Evolutionary conservation across 2,888 invertebrate genomes (phyloP).

Genomic region (Tetheella fluctuosa): DNA sequence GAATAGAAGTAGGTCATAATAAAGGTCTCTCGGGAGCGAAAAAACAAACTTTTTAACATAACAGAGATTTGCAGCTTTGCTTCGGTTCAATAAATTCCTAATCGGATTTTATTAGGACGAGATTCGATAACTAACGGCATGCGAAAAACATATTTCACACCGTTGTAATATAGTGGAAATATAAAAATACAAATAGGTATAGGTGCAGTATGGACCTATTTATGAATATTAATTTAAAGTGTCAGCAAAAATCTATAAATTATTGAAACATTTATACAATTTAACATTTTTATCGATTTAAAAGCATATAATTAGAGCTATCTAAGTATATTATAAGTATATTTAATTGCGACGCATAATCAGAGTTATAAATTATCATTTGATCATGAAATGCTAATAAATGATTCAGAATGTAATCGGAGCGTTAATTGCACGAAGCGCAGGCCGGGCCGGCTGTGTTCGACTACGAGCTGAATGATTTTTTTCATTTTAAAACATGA

Average conservation of each 20-base stretch:
- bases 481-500: conserved; percentile 56
- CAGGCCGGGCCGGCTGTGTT: conserved; percentile 20
- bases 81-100: conserved; percentile 1
- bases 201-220: too few relatives aligned
- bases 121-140: not conserved
- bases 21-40: not conserved
- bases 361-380: conserved; percentile 36
- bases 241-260: too few relatives aligned
- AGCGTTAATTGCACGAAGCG: conserved; percentile 53
- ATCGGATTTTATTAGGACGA: not conserved
- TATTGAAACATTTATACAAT: too few relatives aligned
- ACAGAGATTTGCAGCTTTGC: not conserved
- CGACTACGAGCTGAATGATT: conserved; percentile 33
- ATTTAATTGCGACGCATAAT: conserved; percentile 24
- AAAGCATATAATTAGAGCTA: not conserved
- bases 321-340: too few relatives aligned
- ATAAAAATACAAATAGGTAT: too few relatives aligned
- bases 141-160: not conserved
- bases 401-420: conserved; percentile 62
- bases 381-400: conserved; percentile 55
- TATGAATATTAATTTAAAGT: too few relatives aligned
- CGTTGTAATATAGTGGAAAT: too few relatives aligned
- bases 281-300: not conserved
- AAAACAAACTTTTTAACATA: not conserved
- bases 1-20: not conserved